Conservation (phyloP, 2,113 vertebrate species). For the Rhinolophus ferrumequinum region DNA sequence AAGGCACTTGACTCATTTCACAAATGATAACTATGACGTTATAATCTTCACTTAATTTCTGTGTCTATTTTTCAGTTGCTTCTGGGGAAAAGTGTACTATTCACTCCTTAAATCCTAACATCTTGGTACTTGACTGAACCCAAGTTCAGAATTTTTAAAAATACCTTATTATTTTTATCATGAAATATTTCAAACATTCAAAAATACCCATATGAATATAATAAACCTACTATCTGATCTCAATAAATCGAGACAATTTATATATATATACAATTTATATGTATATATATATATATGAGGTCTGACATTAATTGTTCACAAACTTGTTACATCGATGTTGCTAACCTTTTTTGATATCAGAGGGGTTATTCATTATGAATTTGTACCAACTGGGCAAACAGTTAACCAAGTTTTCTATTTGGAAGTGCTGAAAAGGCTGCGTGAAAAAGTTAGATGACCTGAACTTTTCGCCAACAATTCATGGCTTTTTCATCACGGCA, state of each 20-base stretch:
- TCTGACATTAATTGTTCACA: too few relatives aligned
- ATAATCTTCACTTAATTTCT: neutral
- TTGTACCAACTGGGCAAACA: too few relatives aligned
- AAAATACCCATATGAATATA: neutral
- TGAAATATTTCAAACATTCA: conserved; percentile 37
- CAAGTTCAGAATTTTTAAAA: neutral
- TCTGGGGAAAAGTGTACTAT: neutral
- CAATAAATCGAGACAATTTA: neutral
- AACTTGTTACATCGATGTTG: too few relatives aligned
- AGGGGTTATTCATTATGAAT: too few relatives aligned
- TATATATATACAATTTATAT: too few relatives aligned
- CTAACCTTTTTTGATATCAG: too few relatives aligned
- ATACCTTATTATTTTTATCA: neutral
- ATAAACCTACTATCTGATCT: neutral
- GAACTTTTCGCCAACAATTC: too few relatives aligned
- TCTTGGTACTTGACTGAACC: neutral
- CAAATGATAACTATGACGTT: neutral
- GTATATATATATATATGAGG: too few relatives aligned
- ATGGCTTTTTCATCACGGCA: too few relatives aligned
- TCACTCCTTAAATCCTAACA: neutral
- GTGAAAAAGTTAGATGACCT: too few relatives aligned
- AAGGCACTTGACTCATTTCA: neutral
- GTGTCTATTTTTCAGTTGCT: neutral
- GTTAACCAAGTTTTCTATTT: too few relatives aligned
- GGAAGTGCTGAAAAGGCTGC: too few relatives aligned